Conservation (phyloP, 2,113 vertebrate species). For the Ornithorhynchus anatinus region DNA sequence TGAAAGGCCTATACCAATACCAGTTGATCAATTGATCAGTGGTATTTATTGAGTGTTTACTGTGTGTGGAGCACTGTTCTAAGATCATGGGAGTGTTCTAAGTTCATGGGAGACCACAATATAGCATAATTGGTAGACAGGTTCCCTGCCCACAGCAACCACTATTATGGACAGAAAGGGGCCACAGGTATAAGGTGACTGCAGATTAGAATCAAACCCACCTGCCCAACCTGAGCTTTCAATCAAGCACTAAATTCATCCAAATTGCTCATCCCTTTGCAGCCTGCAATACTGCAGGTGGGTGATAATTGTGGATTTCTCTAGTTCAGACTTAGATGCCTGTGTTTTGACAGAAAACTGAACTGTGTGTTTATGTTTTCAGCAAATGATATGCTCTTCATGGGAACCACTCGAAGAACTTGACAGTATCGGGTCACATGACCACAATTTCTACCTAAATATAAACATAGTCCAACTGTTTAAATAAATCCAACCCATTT, state of each 20-base stretch:
- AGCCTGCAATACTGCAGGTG: not conserved
- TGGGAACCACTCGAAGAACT: not conserved
- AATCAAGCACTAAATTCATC: not conserved
- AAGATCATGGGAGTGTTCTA: too few relatives aligned
- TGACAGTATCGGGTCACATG: not conserved
- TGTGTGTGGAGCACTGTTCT: too few relatives aligned
- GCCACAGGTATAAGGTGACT: not conserved
- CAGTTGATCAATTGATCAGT: too few relatives aligned
- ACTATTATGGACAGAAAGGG: too few relatives aligned
- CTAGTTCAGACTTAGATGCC: conserved; percentile 2
- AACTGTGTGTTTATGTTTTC: not conserved
- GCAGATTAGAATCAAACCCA: conserved; percentile 7
- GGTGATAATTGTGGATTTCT: not conserved
- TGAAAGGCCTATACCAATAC: too few relatives aligned
- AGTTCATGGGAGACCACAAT: too few relatives aligned
- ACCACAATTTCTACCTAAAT: conserved; percentile 8
- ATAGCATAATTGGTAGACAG: too few relatives aligned
- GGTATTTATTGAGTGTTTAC: too few relatives aligned
- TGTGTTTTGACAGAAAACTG: not conserved
- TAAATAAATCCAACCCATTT: not conserved
- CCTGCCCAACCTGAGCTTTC: not conserved
- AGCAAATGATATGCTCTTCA: not conserved
- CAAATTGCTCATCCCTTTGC: not conserved
- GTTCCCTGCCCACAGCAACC: too few relatives aligned
- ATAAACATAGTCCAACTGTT: not conserved